phyloP scores from a whole-genome alignment of 2,888 invertebrate species.

The Phortica okadai region DNA sequence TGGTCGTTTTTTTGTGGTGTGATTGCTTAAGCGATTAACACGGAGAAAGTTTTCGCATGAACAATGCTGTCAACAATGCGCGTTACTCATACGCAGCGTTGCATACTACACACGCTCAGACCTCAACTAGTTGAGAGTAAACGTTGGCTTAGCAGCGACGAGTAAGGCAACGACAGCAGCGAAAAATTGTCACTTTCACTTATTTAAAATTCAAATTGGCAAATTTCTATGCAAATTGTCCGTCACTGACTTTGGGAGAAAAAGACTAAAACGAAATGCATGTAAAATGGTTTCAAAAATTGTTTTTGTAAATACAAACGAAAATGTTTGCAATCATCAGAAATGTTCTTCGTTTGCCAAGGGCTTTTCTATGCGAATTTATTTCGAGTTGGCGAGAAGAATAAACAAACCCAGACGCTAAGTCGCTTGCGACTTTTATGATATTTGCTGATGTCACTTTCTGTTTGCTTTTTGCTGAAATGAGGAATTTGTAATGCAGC shows the following conservation, averaged over 20 bases:
- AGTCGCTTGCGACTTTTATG: not conserved
- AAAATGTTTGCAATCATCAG: not conserved
- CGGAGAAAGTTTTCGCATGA: not conserved
- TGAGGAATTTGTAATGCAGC: not conserved
- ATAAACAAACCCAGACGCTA: not conserved
- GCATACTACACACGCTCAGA: not conserved
- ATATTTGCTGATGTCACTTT: constrained; percentile 15
- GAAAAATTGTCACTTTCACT: not conserved
- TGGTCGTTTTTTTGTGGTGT: not conserved
- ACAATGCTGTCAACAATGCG: not conserved
- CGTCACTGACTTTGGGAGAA: not conserved
- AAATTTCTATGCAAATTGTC: constrained; percentile 26
- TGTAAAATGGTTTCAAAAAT: no score
- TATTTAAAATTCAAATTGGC: constrained; percentile 29
- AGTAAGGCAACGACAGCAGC: not conserved
- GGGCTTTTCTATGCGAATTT: no score
- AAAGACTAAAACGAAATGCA: not conserved
- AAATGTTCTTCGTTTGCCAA: not conserved
- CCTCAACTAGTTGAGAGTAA: not conserved
- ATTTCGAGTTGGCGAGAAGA: not conserved
- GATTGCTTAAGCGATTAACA: no score
- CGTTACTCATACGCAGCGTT: not conserved
- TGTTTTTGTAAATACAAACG: not conserved
- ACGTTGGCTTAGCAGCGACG: not conserved
- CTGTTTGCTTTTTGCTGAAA: not conserved